Evolutionary conservation across 1,140 invertebrate species (phyloP), one percentile per base, ranked within the genome.

Genomic region (Pemphigus obesinymphae): DNA sequence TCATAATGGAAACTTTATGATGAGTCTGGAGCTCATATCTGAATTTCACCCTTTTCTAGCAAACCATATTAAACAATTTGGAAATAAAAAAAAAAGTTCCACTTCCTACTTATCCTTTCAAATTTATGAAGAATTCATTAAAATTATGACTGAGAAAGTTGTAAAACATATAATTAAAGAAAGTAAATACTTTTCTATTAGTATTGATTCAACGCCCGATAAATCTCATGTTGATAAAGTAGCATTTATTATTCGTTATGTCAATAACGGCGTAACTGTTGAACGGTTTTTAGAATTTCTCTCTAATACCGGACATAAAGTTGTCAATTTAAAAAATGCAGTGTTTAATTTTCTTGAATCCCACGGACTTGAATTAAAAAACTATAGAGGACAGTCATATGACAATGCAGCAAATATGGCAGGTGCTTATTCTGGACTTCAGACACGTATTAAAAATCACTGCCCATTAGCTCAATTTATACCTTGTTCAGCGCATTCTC

Each of bases 301-400:
- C n/a, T n/a, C n/a, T n/a, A n/a, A n/a, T n/a, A n/a, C n/a, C n/a
- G n/a, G n/a, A n/a, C n/a, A n/a, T n/a, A n/a, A n/a, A n/a, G n/a
- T n/a, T n/a, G n/a, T n/a, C n/a, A n/a, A n/a, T n/a, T n/a, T n/a
- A n/a, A n/a, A n/a, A n/a, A n/a, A n/a, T n/a, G n/a, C n/a, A n/a
- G n/a, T n/a, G n/a, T n/a, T n/a, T n/a, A n/a, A n/a, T n/a, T n/a
- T n/a, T n/a, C n/a, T n/a, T n/a, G n/a, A n/a, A n/a, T n/a, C n/a
- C n/a, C n/a, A n/a, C n/a, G n/a, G n/a, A n/a, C 58, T 83, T 31
- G 48, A 84, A 48, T 58, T 82, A 37, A 20, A 17, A 37, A 48
- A 85, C 72, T 85, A 82, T 48, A 45, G 84, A 43, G 84, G 84
- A 26, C 85, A 86, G 83, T 83, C 83, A 17, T 86, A 86, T 61